Evolutionary conservation across 2,797 vertebrate genomes (phyloP).

Genomic region (Myotis pilosus): DNA sequence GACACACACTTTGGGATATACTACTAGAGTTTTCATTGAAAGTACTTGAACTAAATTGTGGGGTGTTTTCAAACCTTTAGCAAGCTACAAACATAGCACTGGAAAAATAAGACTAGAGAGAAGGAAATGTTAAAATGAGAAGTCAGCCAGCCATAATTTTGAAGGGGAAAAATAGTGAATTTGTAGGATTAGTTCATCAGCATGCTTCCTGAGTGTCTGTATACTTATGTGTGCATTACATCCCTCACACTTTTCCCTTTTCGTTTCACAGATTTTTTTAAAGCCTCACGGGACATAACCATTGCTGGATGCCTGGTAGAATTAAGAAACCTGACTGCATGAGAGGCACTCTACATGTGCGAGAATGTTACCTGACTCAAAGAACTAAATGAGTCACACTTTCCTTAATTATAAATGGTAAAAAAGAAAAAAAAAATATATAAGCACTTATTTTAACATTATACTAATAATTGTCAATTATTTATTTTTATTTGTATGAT

Average conservation of each 20-base stretch:
- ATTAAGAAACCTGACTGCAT: neutral
- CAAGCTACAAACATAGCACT: neutral
- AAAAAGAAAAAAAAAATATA: neutral
- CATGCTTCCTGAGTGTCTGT: neutral
- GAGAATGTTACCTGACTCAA: neutral
- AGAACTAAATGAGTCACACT: neutral
- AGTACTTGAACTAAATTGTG: neutral
- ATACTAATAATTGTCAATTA: neutral
- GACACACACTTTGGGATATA: neutral
- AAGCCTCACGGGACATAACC: conserved; percentile 33
- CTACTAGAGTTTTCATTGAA: neutral
- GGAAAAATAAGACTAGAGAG: neutral
- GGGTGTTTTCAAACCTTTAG: neutral
- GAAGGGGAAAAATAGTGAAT: conserved; percentile 8
- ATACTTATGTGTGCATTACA: neutral
- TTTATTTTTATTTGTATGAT: neutral
- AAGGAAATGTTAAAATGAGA: conserved; percentile 22
- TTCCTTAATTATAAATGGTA: conserved; percentile 46
- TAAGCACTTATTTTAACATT: neutral
- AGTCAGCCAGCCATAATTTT: neutral
- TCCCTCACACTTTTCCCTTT: neutral
- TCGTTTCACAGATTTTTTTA: conserved; percentile 50
- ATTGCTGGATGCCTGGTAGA: neutral
- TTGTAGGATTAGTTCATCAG: neutral
- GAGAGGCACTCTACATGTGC: neutral